Conservation (phyloP, 2,888 invertebrate species). For the Volucella inanis region DNA sequence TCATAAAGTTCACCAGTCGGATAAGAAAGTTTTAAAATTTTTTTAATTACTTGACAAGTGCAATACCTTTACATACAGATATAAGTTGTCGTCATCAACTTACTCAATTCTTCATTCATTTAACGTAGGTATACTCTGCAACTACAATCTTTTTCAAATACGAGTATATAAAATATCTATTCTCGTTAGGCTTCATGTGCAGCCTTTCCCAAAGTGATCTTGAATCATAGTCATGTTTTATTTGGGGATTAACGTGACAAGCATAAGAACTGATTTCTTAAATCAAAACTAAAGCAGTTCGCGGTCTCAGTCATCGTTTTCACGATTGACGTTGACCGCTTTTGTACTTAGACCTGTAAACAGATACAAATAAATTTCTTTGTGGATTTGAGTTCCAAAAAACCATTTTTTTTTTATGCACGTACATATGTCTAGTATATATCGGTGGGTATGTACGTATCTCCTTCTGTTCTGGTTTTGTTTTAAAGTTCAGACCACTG, state of each 20-base stretch:
- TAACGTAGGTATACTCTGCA: too few species aligned
- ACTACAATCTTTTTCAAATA: too few species aligned
- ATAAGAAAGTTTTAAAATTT: too few species aligned
- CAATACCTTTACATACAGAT: too few species aligned
- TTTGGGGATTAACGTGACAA: slow-evolving; percentile 52
- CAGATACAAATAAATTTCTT: slow-evolving; percentile 26
- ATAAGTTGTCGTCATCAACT: too few species aligned
- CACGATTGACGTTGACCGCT: slow-evolving; percentile 25
- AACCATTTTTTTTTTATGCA: slow-evolving; percentile 36
- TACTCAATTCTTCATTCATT: too few species aligned
- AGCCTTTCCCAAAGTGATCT: too few species aligned
- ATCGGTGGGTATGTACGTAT: neutral
- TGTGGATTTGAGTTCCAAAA: slow-evolving; percentile 4
- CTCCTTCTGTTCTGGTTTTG: neutral
- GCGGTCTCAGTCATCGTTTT: neutral
- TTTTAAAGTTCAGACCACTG: slow-evolving; percentile 23
- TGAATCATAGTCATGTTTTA: too few species aligned
- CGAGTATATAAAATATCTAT: too few species aligned
- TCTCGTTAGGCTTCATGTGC: too few species aligned
- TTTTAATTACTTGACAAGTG: too few species aligned
- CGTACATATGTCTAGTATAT: slow-evolving; percentile 13
- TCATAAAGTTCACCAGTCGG: too few species aligned
- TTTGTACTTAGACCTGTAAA: slow-evolving; percentile 30
- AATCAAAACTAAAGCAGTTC: slow-evolving; percentile 62
- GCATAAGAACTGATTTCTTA: slow-evolving; percentile 28